Conservation (phyloP, 2,888 invertebrate genomes). For the Lacanobia wlatinum region DNA sequence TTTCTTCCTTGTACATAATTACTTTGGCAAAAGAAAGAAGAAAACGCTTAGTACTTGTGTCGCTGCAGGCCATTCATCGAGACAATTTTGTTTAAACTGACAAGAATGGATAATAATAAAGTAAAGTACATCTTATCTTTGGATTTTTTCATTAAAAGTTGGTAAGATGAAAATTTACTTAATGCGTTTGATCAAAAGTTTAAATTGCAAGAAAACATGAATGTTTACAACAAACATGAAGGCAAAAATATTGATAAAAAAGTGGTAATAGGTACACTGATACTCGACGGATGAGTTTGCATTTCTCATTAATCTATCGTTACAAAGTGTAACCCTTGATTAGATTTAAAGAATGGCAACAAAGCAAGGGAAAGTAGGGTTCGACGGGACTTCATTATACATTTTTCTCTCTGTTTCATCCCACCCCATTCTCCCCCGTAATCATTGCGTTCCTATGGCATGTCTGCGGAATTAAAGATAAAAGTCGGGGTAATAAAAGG, state of each 20-base stretch:
- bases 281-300: slow-evolving; percentile 7
- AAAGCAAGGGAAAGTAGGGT: slow-evolving; percentile 75
- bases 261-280: not conserved
- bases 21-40: slow-evolving; percentile 8
- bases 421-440: slow-evolving; percentile 75
- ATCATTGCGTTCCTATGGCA: slow-evolving; percentile 80
- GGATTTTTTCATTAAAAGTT: not conserved
- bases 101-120: slow-evolving; percentile 12
- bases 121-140: not conserved
- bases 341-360: slow-evolving; percentile 80
- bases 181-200: too few species aligned
- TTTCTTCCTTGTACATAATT: slow-evolving; percentile 49
- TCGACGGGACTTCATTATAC: slow-evolving; percentile 81
- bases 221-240: too few species aligned
- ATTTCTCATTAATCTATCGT: slow-evolving; percentile 67
- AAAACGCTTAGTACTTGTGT: slow-evolving; percentile 14
- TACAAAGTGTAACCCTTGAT: slow-evolving; percentile 76
- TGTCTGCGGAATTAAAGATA: slow-evolving; percentile 82
- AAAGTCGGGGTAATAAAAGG: slow-evolving; percentile 80
- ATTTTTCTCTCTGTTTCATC: slow-evolving; percentile 77
- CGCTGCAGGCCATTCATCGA: slow-evolving; percentile 7
- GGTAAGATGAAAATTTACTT: not conserved
- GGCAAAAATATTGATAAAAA: too few species aligned
- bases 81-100: slow-evolving; percentile 7
- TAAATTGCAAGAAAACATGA: too few species aligned